Percentiles rank a stretch among this genome's conserved stretches.
Conservation (phyloP, 2,113 vertebrate genomes). For the Cervus canadensis region DNA sequence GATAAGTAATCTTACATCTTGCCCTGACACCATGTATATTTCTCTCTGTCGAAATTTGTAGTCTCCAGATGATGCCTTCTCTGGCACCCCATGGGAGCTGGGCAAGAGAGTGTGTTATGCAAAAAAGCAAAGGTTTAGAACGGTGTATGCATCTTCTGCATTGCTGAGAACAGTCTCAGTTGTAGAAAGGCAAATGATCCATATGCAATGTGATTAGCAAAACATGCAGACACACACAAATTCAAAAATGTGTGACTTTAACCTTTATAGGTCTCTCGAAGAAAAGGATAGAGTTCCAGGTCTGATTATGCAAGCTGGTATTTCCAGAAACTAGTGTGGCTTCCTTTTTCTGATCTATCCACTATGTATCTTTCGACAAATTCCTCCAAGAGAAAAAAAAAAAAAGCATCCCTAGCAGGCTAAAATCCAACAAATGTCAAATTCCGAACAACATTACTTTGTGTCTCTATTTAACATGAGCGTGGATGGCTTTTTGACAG, state of each 20-base stretch:
- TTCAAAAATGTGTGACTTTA: neutral
- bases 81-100: accelerated
- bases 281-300: neutral
- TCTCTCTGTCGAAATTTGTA: neutral
- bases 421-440: constrained; percentile 85
- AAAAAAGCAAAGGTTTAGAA: neutral
- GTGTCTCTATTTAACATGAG: constrained; percentile 91
- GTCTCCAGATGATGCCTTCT: neutral
- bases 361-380: constrained; percentile 54
- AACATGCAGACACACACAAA: neutral
- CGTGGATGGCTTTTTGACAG: constrained; percentile 93
- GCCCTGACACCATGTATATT: neutral
- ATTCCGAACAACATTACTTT: constrained; percentile 84
- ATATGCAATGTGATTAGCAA: neutral
- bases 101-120: neutral
- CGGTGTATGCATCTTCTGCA: accelerated
- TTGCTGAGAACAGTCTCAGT: neutral
- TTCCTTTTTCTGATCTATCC: constrained; percentile 69
- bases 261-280: neutral
- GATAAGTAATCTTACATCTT: neutral
- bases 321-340: constrained; percentile 44
- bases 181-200: neutral
- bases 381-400: constrained; percentile 74
- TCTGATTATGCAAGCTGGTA: neutral
- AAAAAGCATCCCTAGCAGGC: constrained; percentile 83